Evolutionary conservation across 2,888 invertebrate species (phyloP), one percentile per base, ranked within the genome.

Genomic region (Agrochola circellaris): DNA sequence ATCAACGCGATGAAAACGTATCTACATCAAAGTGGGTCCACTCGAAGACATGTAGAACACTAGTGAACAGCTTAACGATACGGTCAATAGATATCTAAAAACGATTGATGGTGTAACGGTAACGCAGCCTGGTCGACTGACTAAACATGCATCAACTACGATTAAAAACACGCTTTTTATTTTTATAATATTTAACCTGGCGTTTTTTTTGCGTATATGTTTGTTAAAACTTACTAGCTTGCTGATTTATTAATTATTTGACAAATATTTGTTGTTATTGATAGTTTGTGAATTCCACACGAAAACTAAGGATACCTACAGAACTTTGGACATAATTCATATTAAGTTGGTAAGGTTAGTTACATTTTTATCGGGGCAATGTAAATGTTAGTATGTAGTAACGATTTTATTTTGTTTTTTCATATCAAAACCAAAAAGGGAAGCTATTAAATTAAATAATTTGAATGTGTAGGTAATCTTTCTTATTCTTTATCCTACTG

Each of bases 51-150:
- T 68, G 66, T 64, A 72, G 70, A 58, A 34, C 15, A n/a, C 51
- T 61, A 69, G 51, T 61, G 56, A 26, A 66, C 34, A 54, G 69
- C 66, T 87, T 84, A 85, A 81, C 86, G 89, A 82, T 56, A 58
- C 66, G 62, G 84, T 87, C 81, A 81, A 88, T 84, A 84, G 82
- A 82, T 82, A 84, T 87, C 85, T 86, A 75, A 86, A 84, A 88
- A 71, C 85, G 77, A 88, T 88, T 82, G 86, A 89, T 85, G 75
- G 73, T 77, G 56, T 86, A 89, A 90, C 91, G 89, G 90, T 88
- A 66, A 48, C 75, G 34, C 71, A 77, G 79, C 79, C 79, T 83
- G 86, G 83, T 84, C 70, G 75, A 83, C 86, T 85, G 79, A 86
- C 87, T 86, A 88, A 80, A 87, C 86, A 87, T 82, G 83, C 73